Evolutionary conservation across 2,797 vertebrate species (phyloP).

Genomic region (Malurus leucopterus): DNA sequence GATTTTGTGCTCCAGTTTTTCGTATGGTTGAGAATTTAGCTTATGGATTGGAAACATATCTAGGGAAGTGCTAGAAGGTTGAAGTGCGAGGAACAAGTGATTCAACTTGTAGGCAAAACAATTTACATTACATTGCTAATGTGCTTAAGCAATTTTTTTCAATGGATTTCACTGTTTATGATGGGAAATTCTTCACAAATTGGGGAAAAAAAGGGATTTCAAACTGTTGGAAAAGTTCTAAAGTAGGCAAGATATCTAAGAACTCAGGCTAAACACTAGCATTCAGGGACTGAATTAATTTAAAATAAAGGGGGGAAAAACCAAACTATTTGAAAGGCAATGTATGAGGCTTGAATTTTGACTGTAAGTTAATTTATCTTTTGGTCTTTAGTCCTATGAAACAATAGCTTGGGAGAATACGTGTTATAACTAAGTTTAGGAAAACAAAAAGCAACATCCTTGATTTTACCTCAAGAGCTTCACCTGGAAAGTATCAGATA

Average conservation of each 20-base stretch:
- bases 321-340: neutral
- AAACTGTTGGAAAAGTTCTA: neutral
- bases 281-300: neutral
- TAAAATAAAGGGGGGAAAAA: neutral
- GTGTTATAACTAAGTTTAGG: neutral
- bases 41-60: neutral
- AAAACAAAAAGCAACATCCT: neutral
- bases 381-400: neutral
- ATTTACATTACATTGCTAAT: neutral
- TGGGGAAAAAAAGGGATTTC: neutral
- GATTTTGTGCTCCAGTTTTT: neutral
- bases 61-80: neutral
- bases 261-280: neutral
- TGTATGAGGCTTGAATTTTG: neutral
- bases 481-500: neutral
- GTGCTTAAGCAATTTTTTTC: neutral
- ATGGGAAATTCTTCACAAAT: neutral
- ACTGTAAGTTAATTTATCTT: neutral
- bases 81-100: neutral
- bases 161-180: neutral
- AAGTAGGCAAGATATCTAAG: neutral
- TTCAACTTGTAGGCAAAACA: neutral
- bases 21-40: neutral
- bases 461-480: neutral
- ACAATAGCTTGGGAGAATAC: neutral